Evolutionary conservation across 2,797 vertebrate species (phyloP).

Genomic region (Pipistrellus pipistrellus): DNA sequence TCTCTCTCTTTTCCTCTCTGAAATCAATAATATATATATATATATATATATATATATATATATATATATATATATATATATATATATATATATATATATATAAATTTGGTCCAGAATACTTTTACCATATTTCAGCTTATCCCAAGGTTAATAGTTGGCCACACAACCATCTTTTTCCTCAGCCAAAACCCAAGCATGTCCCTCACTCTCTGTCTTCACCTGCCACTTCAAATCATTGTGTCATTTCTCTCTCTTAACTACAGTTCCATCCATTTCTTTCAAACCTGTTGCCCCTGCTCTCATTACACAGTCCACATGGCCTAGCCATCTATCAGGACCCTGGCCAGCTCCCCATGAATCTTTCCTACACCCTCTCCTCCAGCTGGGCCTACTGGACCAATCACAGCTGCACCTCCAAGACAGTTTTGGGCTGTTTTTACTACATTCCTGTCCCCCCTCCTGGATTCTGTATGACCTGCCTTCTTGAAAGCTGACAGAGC

Average conservation of each 20-base stretch:
- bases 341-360: not conserved
- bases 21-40: too few species aligned
- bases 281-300: not conserved
- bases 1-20: too few species aligned
- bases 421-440: not conserved
- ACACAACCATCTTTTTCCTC: not conserved
- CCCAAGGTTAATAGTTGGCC: not conserved
- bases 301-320: too few species aligned
- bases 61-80: not conserved
- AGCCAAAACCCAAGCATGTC: not conserved
- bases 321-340: too few species aligned
- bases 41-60: not conserved
- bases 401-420: not conserved
- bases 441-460: not conserved
- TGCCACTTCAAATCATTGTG: not conserved
- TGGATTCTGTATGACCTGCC: not conserved
- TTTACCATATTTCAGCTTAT: not conserved
- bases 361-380: not conserved
- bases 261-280: not conserved
- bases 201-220: not conserved
- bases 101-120: not conserved
- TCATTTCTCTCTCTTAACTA: not conserved
- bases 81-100: not conserved
- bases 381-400: accelerated
- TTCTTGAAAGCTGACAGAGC: not conserved